phyloP scores from a whole-genome alignment of 1,140 invertebrate species.

The Hermetia illucens region DNA sequence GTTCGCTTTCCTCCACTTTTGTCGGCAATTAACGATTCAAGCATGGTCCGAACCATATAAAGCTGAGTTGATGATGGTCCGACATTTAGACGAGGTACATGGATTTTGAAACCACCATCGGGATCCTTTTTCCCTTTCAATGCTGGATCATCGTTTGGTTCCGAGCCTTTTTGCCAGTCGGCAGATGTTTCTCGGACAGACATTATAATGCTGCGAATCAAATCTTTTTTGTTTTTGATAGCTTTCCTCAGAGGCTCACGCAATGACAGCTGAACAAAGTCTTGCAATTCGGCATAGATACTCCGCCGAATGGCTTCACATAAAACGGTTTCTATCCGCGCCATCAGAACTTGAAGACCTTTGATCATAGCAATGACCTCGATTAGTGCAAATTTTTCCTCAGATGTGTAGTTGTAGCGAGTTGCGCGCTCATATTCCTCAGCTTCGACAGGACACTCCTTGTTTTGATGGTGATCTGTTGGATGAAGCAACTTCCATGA shows the following conservation, averaged over 20 bases:
- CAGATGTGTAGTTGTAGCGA: conserved; percentile 92
- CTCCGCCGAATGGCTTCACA: conserved; percentile 88
- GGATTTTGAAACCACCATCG: conserved; percentile 81
- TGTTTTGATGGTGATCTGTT: conserved; percentile 93
- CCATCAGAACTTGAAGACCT: conserved; percentile 93
- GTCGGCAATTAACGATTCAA: conserved; percentile 94
- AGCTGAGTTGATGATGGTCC: conserved; percentile 87
- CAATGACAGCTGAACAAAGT: conserved; percentile 86
- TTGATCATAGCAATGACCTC: conserved; percentile 99
- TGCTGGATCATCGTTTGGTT: conserved; percentile 84
- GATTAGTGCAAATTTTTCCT: conserved; percentile 96
- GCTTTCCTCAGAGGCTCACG: conserved; percentile 91
- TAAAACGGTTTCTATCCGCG: conserved; percentile 94
- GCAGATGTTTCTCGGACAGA: conserved; percentile 93
- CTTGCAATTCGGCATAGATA: conserved; percentile 94
- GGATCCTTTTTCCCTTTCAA: conserved; percentile 92
- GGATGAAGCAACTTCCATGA: conserved; percentile 98
- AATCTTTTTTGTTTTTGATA: conserved; percentile 96
- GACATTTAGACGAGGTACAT: conserved; percentile 85
- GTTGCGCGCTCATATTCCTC: conserved; percentile 99
- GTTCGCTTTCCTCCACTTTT: conserved; percentile 93
- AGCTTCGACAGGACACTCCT: conserved; percentile 89
- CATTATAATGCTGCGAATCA: conserved; percentile 86
- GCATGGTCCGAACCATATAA: conserved; percentile 98
- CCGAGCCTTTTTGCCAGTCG: conserved; percentile 86